Conservation (phyloP, 2,888 invertebrate genomes). For the Lycocerus yunnanus region DNA sequence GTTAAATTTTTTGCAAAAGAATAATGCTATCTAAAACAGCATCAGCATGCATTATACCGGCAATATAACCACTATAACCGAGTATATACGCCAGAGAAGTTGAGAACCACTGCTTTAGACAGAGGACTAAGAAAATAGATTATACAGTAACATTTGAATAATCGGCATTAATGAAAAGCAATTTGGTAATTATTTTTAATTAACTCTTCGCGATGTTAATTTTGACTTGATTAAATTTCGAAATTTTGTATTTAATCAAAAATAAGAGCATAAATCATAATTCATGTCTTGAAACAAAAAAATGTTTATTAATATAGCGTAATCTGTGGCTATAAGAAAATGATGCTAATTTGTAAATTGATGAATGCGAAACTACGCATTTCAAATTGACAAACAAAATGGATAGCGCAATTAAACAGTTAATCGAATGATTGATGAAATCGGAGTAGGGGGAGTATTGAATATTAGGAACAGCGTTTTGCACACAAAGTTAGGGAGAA, state of each 20-base stretch:
- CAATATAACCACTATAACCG: too few species aligned
- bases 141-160: neutral
- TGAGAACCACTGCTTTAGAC: neutral
- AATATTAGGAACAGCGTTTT: constrained; percentile 19
- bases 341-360: constrained; percentile 48
- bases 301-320: constrained; percentile 26
- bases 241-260: neutral
- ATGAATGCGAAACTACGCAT: constrained; percentile 50
- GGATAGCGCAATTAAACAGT: constrained; percentile 55
- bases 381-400: constrained; percentile 54
- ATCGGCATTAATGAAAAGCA: neutral
- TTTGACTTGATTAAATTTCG: neutral
- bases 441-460: constrained; percentile 35
- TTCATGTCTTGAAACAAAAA: constrained; percentile 27
- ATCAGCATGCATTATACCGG: too few species aligned
- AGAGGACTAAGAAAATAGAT: neutral
- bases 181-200: neutral
- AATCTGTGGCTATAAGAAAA: constrained; percentile 39
- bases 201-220: neutral
- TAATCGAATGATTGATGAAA: constrained; percentile 56
- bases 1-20: too few species aligned
- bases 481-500: neutral
- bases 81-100: neutral
- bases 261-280: constrained; percentile 32
- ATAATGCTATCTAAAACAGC: too few species aligned